Evolutionary conservation across 2,113 vertebrate genomes (phyloP), one percentile per base, ranked within the genome.

Genomic region (Gallinago jamesoni): DNA sequence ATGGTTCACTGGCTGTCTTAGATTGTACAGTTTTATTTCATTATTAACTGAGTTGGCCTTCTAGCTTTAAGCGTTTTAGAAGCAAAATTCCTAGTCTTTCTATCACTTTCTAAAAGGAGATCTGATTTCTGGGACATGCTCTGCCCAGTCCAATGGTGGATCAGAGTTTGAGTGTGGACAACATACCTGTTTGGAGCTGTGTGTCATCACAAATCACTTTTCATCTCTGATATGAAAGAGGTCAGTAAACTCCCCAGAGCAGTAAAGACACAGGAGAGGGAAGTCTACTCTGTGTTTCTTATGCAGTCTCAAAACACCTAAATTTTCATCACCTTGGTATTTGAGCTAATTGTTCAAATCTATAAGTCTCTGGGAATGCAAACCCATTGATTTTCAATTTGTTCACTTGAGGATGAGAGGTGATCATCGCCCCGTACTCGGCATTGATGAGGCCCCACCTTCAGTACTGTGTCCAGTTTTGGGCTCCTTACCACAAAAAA

Each of bases 291-390:
- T 33, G 12, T 47, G 22, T 66, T 72, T 52, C 47, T 75, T 70
- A 14, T 5, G 21, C n/a, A n/a, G 9, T 66, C 7, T 17, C 35
- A 16, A 66, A 2, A 15, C 23, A 39, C 27, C 22, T 75, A 28
- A 33, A 43, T 67, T 83, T 95, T 74, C 12, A 62, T 50, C 47
- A 20, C 41, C 9, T 30, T 59, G 18, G 6, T 52, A 6, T 87
- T 67, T 67, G 47, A 80, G 20, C 15, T 84, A 14, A 59, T 66
- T 15, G 20, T 48, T 89, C 47, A 55, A 59, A 80, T 91, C 24
- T 0, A 0, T 43, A 62, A 59, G 31, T 50, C 37, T 62, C n/a
- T 31, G 8, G 19, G 24, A 15, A 28, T 55, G 8, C 43, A 89
- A 27, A 82, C 14, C 8, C 4, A 6, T 47, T 75, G 12, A 14